Evolutionary conservation across 2,113 vertebrate species (phyloP).

Genomic region (Pelecanus crispus): DNA sequence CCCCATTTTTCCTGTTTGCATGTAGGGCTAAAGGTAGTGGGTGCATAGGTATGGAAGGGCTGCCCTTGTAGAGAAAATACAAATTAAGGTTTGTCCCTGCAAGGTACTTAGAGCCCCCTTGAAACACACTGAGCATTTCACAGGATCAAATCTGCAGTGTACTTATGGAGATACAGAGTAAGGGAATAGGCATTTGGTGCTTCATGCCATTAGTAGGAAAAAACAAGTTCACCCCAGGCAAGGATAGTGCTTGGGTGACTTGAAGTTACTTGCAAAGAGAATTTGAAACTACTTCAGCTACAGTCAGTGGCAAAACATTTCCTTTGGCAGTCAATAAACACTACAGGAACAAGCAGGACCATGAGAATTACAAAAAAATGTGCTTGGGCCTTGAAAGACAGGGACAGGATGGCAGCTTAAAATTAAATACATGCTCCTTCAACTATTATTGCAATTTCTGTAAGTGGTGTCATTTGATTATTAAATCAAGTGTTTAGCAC

Average conservation of each 20-base stretch:
- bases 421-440: neutral
- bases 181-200: neutral
- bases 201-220: neutral
- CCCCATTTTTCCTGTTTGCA: neutral
- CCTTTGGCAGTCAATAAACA: neutral
- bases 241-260: neutral
- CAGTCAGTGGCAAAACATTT: neutral
- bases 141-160: neutral
- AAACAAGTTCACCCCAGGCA: neutral
- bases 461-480: neutral
- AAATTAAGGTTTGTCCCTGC: neutral
- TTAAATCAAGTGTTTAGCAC: neutral
- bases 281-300: neutral
- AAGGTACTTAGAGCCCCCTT: neutral
- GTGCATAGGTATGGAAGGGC: neutral
- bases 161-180: neutral
- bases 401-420: neutral
- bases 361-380: neutral
- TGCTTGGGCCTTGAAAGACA: neutral
- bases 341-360: neutral
- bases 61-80: neutral
- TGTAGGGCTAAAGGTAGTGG: neutral
- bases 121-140: neutral
- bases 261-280: conserved; percentile 1
- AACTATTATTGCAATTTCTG: neutral